Conservation (phyloP, 2,113 vertebrate species). For the Microcebus murinus region DNA sequence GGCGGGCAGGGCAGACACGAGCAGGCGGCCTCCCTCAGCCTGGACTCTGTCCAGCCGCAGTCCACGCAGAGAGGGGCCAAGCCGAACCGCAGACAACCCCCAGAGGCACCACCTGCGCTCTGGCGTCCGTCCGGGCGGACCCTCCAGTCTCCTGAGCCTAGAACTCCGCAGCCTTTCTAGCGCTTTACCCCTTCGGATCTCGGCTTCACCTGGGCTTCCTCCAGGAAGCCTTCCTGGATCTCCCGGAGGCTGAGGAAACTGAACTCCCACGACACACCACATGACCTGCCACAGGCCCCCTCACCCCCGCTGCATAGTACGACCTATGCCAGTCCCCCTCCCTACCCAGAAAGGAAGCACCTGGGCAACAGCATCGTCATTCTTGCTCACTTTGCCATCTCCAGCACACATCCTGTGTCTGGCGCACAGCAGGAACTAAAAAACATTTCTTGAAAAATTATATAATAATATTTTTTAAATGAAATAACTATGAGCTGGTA, state of each 20-base stretch:
- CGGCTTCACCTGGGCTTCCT: not conserved
- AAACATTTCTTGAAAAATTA: not conserved
- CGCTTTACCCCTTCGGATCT: not conserved
- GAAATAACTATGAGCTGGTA: not conserved
- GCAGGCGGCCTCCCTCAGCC: not conserved
- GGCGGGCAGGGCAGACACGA: not conserved
- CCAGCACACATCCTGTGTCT: not conserved
- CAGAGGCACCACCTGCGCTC: accelerated
- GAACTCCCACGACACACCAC: not conserved
- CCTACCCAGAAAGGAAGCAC: not conserved
- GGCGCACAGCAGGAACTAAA: not conserved
- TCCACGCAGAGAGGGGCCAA: not conserved
- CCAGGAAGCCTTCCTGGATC: not conserved
- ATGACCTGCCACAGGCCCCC: not conserved
- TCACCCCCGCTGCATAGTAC: too few species aligned
- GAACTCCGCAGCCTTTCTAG: not conserved
- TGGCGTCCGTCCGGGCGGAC: accelerated
- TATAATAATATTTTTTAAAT: not conserved
- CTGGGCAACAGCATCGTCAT: accelerated
- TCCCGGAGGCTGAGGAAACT: not conserved
- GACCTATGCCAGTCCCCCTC: accelerated
- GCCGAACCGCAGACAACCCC: accelerated
- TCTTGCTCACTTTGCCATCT: not conserved
- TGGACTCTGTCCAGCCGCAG: not conserved
- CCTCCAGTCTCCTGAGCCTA: not conserved